phyloP scores from a whole-genome alignment of 2,888 invertebrate species.

The Strigamia maritima region DNA sequence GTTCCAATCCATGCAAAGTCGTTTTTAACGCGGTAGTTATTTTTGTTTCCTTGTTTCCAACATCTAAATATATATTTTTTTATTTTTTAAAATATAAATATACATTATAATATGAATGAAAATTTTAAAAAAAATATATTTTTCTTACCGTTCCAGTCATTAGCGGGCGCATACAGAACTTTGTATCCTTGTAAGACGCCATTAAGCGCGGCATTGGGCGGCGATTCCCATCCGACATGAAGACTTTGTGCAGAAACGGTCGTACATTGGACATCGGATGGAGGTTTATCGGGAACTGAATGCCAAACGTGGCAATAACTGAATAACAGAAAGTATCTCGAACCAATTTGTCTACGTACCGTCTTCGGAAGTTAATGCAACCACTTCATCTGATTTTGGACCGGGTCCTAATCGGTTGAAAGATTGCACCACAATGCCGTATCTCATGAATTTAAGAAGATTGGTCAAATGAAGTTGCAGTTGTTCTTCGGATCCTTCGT shows the following conservation, averaged over 20 bases:
- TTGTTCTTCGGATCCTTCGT: constrained; percentile 22
- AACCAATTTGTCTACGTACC: constrained; percentile 47
- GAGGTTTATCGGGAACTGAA: constrained; percentile 53
- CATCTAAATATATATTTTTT: neutral
- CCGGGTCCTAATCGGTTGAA: constrained; percentile 50
- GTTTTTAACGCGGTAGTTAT: constrained; percentile 47
- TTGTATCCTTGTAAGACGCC: constrained; percentile 53
- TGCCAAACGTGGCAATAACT: neutral
- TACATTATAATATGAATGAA: neutral
- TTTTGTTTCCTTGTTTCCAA: constrained; percentile 47
- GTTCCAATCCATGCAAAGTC: constrained; percentile 50
- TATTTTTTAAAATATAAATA: neutral
- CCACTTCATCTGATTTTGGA: constrained; percentile 49
- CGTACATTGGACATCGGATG: constrained; percentile 50
- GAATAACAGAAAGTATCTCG: neutral
- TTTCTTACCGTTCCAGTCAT: constrained; percentile 38
- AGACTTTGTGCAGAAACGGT: constrained; percentile 51
- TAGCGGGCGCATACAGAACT: constrained; percentile 46
- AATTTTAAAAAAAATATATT: neutral
- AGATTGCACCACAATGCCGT: constrained; percentile 50
- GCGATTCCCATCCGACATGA: constrained; percentile 52
- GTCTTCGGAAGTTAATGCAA: constrained; percentile 51
- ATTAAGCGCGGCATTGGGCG: constrained; percentile 51
- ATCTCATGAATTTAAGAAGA: constrained; percentile 51
- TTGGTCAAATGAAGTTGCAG: constrained; percentile 46